These are phyloP conservation scores for Clepsis dumicolana DNA, from an alignment of 2,888 invertebrate species.

Conservation along the genomic window DNA sequence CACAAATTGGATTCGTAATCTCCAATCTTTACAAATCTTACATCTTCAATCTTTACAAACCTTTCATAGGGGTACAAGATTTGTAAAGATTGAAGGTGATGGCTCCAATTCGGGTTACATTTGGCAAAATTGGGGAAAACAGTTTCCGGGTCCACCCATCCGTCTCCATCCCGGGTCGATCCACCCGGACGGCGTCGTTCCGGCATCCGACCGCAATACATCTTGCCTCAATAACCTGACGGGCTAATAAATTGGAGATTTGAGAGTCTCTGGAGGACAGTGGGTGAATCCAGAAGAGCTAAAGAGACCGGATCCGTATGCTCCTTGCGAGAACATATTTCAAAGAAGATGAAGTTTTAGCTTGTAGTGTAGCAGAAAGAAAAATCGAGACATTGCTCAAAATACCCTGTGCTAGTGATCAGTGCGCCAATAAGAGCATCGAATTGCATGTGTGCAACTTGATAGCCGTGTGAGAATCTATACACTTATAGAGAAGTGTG, in stretches of 20 bases:
- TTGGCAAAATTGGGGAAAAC: no score
- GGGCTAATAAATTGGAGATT: slow-evolving; percentile 47
- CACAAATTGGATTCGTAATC: neutral
- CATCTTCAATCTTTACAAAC: no score
- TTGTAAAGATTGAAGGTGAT: no score
- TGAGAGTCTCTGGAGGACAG: neutral
- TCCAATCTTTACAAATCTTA: neutral
- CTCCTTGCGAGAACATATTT: neutral
- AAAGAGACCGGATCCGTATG: neutral
- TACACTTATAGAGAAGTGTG: no score
- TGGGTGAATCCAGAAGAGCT: neutral
- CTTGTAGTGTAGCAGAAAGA: no score
- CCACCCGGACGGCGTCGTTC: slow-evolving; percentile 60
- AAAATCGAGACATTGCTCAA: no score
- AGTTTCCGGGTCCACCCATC: slow-evolving; percentile 25
- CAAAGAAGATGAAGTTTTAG: no score
- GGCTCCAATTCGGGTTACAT: no score
- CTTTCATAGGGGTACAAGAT: no score
- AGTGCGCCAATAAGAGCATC: neutral
- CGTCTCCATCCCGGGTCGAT: slow-evolving; percentile 48
- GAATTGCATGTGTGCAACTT: neutral
- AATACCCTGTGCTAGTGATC: no score
- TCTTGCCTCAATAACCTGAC: slow-evolving; percentile 59
- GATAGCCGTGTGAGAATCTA: neutral
- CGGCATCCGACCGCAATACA: slow-evolving; percentile 46